phyloP scores from a whole-genome alignment of 2,797 vertebrate species.

The Lepus townsendii region DNA sequence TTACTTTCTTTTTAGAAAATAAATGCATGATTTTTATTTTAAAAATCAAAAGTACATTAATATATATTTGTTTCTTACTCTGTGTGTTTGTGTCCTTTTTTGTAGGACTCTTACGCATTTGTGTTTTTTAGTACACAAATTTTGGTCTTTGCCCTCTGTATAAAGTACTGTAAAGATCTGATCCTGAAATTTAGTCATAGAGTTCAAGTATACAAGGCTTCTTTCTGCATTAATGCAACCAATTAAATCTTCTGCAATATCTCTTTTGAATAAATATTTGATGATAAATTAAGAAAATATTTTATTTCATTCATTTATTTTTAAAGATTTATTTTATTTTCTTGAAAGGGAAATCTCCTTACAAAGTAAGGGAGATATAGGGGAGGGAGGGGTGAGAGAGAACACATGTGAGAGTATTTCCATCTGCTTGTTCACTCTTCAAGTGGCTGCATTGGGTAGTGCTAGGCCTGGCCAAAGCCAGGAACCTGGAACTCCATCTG shows the following conservation, averaged over 20 bases:
- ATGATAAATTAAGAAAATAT: slow-evolving; percentile 16
- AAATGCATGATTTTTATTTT: slow-evolving; percentile 56
- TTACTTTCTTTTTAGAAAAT: slow-evolving; percentile 15
- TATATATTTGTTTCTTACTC: neutral
- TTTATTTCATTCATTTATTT: neutral
- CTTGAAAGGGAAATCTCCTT: no score
- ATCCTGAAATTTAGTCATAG: neutral
- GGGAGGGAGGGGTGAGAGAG: no score
- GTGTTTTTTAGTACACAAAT: neutral
- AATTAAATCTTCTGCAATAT: neutral
- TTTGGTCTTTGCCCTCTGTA: neutral
- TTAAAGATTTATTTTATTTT: no score
- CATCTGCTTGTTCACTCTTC: no score
- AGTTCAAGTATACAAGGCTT: neutral
- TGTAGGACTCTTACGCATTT: neutral
- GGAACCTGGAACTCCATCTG: no score
- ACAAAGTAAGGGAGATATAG: no score
- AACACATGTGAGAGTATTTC: no score
- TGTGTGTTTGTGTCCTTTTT: neutral
- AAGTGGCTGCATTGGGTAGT: no score
- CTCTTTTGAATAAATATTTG: neutral
- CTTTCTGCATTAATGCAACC: neutral
- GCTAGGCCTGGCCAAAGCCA: no score
- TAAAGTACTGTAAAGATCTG: neutral
- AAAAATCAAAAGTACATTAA: slow-evolving; percentile 15